Base-by-base conservation (phyloP, 1,140 invertebrate species). In the Zaprionus gabonicus region DNA sequence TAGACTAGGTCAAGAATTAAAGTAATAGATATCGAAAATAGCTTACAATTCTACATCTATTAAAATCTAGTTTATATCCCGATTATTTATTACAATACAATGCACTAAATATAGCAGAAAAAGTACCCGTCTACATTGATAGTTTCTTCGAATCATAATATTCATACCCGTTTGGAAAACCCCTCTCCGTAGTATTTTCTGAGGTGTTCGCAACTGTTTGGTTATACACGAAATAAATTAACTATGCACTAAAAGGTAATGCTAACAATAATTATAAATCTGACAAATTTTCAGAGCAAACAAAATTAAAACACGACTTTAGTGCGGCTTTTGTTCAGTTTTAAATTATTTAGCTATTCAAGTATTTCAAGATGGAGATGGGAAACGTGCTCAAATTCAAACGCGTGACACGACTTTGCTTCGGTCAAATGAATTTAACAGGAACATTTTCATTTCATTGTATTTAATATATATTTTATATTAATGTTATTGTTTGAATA, bases 41-140 rank as follows among this genome's bases (percentile, higher is more conserved):
- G 20, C 2, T 23, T 4, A 23, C 7, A 49, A 12, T 23, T 49
- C 10, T 23, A 49, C 3, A 10, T 10, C 10, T 49, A 10, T 49
- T 23, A 12, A 49, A 23, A 49, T 12, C 20, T 23, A 49, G 41
- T 46, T 46, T n/a, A 2, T n/a, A 46, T 4, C 3, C 20, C 0
- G 3, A 51, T 51, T 12, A 3, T 23, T 49, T 20, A 23, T 49
- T 1, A 49, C 9, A 23, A 49, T 49, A 51, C 17, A 23, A 51
- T 23, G 20, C 23, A 51, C 46, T 51, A 25, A 51, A 23, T 55
- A n/a, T 44, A 44, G 15, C 4, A 27, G 69, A 58, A 75, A 70
- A 93, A 93, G 92, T 93, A 92, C 92, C 81, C 82, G 91, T 3
- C 2, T 2, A 17, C 5, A 3, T 46, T 46, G 15, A 46, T 17